phyloP scores from a whole-genome alignment of 2,797 vertebrate species.

The Dermochelys coriacea region DNA sequence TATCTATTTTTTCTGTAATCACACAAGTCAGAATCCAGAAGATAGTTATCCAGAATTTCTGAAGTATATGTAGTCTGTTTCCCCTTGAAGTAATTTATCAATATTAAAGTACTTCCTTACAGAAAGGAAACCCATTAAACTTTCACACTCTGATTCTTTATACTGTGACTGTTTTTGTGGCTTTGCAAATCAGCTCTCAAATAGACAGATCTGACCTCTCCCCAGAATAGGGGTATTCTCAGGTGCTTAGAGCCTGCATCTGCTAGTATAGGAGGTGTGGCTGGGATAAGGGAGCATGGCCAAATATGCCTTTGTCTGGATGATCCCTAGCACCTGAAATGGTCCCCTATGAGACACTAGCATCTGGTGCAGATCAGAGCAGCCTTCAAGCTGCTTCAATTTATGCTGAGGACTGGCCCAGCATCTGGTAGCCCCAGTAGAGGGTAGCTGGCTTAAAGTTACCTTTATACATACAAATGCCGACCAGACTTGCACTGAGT shows the following conservation, averaged over 20 bases:
- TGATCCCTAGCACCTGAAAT: not conserved
- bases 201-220: not conserved
- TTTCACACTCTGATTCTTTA: not conserved
- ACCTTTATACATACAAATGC: not conserved
- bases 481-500: not conserved
- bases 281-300: not conserved
- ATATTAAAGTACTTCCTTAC: not conserved
- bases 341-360: not conserved
- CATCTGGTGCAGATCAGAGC: not conserved
- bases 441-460: not conserved
- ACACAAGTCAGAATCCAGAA: not conserved
- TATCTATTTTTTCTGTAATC: not conserved
- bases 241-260: not conserved
- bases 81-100: not conserved
- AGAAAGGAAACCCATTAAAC: not conserved
- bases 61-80: not conserved
- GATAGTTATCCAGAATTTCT: not conserved
- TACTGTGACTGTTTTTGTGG: not conserved
- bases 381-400: not conserved
- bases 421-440: not conserved
- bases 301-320: not conserved
- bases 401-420: not conserved
- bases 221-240: not conserved
- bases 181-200: not conserved
- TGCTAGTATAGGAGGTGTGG: rapidly evolving